These are phyloP conservation scores for Ophioninae sp. DNA, from an alignment of 2,888 invertebrate species.

Conservation along the genomic window DNA sequence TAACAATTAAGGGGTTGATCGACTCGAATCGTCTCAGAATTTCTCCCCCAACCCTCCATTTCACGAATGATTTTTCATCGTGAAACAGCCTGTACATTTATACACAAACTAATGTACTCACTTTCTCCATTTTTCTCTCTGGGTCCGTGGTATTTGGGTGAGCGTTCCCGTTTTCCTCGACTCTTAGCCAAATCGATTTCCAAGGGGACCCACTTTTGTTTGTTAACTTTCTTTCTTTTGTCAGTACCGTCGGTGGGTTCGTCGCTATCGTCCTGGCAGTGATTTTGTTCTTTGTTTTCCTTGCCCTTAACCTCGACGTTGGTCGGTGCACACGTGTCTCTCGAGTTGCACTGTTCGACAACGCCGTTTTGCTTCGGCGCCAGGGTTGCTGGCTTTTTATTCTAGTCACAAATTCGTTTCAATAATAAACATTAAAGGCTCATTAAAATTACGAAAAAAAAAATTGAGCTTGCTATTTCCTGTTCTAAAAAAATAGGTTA, in stretches of 20 bases:
- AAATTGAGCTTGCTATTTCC: neutral
- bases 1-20: too few species aligned
- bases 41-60: too few species aligned
- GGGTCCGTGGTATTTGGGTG: slow-evolving; percentile 79
- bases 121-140: slow-evolving; percentile 79
- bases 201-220: slow-evolving; percentile 95
- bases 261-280: slow-evolving; percentile 80
- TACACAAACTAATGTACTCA: slow-evolving; percentile 55
- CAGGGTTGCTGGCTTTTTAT: slow-evolving; percentile 69
- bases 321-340: slow-evolving; percentile 68
- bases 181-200: slow-evolving; percentile 91
- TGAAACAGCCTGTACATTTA: too few species aligned
- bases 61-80: too few species aligned
- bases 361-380: slow-evolving; percentile 81
- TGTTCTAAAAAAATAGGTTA: neutral
- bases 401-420: slow-evolving; percentile 62
- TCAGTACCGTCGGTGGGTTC: slow-evolving; percentile 79
- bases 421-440: neutral
- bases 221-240: slow-evolving; percentile 82
- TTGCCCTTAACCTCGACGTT: slow-evolving; percentile 75
- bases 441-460: neutral
- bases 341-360: slow-evolving; percentile 71
- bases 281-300: slow-evolving; percentile 78
- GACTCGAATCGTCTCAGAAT: too few species aligned
- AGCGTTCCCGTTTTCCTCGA: slow-evolving; percentile 85